Evolutionary conservation across 2,888 invertebrate genomes (phyloP).

Genomic region (Plagodis dolabraria): DNA sequence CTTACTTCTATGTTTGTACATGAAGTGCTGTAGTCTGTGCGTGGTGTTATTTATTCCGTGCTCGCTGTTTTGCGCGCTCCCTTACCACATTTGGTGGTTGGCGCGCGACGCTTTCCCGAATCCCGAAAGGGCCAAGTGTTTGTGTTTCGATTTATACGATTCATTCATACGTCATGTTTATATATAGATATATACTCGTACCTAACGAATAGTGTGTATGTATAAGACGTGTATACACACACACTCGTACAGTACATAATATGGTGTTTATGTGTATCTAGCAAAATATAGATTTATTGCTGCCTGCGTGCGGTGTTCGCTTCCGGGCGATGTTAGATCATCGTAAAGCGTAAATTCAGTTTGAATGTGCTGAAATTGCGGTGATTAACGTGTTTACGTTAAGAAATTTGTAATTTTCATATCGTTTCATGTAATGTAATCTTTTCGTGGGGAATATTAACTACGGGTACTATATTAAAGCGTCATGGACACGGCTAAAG

Average conservation of each 20-base stretch:
- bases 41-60: slow-evolving; percentile 13
- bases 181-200: slow-evolving; percentile 3
- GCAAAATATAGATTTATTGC: slow-evolving; percentile 23
- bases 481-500: too few species aligned
- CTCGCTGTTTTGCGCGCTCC: slow-evolving; percentile 22
- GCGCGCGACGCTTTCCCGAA: slow-evolving; percentile 37
- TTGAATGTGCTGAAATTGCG: slow-evolving; percentile 13
- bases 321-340: slow-evolving; percentile 33
- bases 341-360: slow-evolving; percentile 16
- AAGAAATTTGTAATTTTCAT: too few species aligned
- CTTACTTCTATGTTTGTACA: slow-evolving; percentile 29
- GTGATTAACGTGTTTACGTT: slow-evolving; percentile 2
- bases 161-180: slow-evolving; percentile 12
- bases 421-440: too few species aligned
- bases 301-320: slow-evolving; percentile 17
- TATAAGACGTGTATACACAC: not conserved
- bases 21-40: not conserved
- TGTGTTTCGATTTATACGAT: slow-evolving; percentile 22
- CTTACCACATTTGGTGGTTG: slow-evolving; percentile 46
- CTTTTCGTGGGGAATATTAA: too few species aligned
- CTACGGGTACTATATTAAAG: too few species aligned
- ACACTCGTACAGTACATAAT: slow-evolving; percentile 1
- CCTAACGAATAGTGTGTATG: slow-evolving; percentile 2
- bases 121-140: slow-evolving; percentile 40
- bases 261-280: slow-evolving; percentile 12